phyloP scores from a whole-genome alignment of 92 coral and sea anemone species.

The Parazoanthus atlanticus region DNA sequence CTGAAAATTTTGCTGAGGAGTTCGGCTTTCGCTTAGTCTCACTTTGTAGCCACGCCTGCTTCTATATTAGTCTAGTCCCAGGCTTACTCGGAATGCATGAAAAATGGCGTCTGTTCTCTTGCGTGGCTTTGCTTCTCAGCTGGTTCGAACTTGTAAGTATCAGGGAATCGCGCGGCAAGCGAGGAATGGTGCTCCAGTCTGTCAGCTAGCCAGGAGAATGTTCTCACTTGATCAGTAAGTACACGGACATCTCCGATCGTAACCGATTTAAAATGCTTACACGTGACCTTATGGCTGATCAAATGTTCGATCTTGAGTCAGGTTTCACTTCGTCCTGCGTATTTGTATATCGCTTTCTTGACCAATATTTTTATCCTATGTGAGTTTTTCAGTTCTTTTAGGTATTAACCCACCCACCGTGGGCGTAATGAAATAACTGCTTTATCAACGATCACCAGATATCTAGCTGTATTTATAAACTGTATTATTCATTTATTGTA shows the following conservation, averaged over 20 bases:
- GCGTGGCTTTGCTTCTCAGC: constrained; percentile 64
- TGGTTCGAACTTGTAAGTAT: constrained; percentile 54
- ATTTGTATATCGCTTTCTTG: background rate
- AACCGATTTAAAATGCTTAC: background rate
- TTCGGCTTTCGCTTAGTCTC: no score
- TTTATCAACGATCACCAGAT: no score
- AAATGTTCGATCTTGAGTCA: background rate
- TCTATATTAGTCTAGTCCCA: background rate
- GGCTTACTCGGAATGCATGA: background rate
- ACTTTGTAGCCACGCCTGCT: no score
- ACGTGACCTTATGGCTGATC: constrained; percentile 16
- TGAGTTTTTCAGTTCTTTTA: no score
- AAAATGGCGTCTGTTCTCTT: constrained; percentile 63
- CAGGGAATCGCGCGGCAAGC: constrained; percentile 44
- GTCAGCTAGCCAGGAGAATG: constrained; percentile 52
- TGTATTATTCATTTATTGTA: no score
- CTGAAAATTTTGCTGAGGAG: no score
- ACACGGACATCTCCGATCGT: background rate
- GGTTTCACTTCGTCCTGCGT: background rate
- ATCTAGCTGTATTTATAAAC: no score
- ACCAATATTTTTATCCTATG: background rate
- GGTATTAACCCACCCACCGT: background rate
- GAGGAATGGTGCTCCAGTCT: constrained; percentile 57
- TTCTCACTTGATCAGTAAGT: constrained; percentile 67
- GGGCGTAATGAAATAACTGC: background rate